phyloP scores from a whole-genome alignment of 2,797 vertebrate genomes.

The Platalea minor region DNA sequence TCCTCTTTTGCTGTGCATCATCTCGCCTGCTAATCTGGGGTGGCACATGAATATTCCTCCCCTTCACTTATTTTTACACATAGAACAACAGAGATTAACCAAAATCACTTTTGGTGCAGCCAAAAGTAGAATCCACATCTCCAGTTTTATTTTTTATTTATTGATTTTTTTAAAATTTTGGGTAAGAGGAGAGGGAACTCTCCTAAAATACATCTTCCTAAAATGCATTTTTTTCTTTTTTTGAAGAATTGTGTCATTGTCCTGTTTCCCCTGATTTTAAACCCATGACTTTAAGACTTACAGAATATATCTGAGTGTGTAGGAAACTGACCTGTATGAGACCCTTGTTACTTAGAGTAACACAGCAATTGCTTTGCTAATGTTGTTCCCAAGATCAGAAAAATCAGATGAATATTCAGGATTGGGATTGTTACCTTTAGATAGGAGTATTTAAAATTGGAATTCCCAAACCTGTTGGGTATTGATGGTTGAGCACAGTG shows the following conservation, averaged over 20 bases:
- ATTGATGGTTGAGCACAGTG: not conserved
- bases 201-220: not conserved
- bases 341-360: not conserved
- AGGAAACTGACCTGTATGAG: not conserved
- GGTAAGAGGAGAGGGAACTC: not conserved
- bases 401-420: not conserved
- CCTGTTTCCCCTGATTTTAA: not conserved
- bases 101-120: not conserved
- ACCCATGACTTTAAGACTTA: not conserved
- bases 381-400: not conserved
- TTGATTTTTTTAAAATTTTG: not conserved
- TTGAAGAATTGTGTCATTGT: accelerated
- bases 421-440: not conserved
- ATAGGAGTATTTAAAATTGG: not conserved
- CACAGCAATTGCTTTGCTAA: not conserved
- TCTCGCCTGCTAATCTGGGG: not conserved
- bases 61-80: not conserved
- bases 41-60: not conserved
- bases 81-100: not conserved
- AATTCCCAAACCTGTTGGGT: not conserved
- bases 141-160: not conserved
- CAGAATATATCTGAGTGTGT: not conserved
- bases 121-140: not conserved
- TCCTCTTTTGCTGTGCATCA: not conserved
- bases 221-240: not conserved